These are phyloP conservation scores for Synanceia verrucosa DNA, from an alignment of 2,797 vertebrate genomes.

Conservation along the genomic window DNA sequence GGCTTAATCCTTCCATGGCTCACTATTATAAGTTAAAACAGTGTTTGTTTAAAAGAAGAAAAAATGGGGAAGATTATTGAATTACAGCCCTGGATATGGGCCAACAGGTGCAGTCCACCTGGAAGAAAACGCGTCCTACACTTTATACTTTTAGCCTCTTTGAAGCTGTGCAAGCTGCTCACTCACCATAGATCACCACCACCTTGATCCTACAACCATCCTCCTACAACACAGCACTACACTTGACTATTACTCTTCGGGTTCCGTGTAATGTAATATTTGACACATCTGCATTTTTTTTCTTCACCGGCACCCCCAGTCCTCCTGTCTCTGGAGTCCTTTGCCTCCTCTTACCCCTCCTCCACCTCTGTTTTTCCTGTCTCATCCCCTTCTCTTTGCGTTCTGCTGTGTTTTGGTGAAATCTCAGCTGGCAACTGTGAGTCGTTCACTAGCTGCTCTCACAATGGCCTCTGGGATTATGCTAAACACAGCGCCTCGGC, in stretches of 20 bases:
- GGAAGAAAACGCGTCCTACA: constrained; percentile 53
- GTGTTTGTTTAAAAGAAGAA: constrained; percentile 32
- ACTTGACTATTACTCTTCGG: constrained; percentile 10
- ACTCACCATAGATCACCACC: constrained; percentile 14
- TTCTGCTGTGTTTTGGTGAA: constrained; percentile 94
- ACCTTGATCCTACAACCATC: constrained; percentile 2
- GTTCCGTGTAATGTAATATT: constrained; percentile 33
- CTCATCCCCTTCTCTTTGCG: constrained; percentile 67
- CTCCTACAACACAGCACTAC: not conserved
- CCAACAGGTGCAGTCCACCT: constrained; percentile 75
- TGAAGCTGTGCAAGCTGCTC: constrained; percentile 42
- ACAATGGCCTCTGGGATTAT: constrained; percentile 98
- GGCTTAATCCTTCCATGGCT: constrained; percentile 46
- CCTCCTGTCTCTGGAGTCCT: constrained; percentile 21
- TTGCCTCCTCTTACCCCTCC: constrained; percentile 39
- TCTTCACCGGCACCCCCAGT: constrained; percentile 16
- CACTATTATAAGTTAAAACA: constrained; percentile 57
- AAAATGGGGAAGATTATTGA: constrained; percentile 26
- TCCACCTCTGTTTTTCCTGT: constrained; percentile 74
- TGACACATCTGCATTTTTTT: constrained; percentile 25
- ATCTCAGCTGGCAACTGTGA: constrained; percentile 99
- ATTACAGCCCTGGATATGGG: constrained; percentile 49
- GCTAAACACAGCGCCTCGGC: constrained; percentile 90
- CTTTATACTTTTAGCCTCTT: constrained; percentile 44
- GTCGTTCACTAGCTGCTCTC: constrained; percentile 88